Percentiles rank a stretch among this genome's conserved stretches.
Conservation (phyloP, 2,113 vertebrate species). For the Chrysemys picta region DNA sequence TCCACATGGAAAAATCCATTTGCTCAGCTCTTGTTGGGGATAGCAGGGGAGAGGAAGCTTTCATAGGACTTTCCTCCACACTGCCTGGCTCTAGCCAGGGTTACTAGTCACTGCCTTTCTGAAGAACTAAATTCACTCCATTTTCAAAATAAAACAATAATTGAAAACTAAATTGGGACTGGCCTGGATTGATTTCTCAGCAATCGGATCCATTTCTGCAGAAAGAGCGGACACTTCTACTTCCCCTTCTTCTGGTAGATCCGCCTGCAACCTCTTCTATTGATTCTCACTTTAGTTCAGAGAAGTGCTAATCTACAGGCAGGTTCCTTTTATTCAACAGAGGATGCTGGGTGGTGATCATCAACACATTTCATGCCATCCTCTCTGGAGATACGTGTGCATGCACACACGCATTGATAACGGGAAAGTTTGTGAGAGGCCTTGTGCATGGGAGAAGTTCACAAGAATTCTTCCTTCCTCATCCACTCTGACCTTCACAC, state of each 20-base stretch:
- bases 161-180: neutral
- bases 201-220: conserved; percentile 39
- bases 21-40: neutral
- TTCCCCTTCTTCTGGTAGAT: neutral
- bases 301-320: neutral
- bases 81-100: neutral
- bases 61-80: neutral
- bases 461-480: neutral
- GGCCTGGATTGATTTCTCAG: conserved; percentile 32
- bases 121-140: neutral
- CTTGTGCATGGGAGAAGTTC: neutral
- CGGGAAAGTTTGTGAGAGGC: neutral
- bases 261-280: conserved; percentile 40
- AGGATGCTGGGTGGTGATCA: neutral
- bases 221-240: conserved; percentile 8
- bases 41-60: neutral
- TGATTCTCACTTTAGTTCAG: neutral
- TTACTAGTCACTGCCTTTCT: neutral
- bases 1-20: no score
- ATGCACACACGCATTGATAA: neutral
- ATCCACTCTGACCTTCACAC: accelerated
- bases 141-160: conserved; percentile 47
- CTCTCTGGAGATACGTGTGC: neutral
- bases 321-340: neutral
- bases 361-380: neutral